phyloP scores from a whole-genome alignment of 1,140 invertebrate genomes.

The Drosophila saltans region DNA sequence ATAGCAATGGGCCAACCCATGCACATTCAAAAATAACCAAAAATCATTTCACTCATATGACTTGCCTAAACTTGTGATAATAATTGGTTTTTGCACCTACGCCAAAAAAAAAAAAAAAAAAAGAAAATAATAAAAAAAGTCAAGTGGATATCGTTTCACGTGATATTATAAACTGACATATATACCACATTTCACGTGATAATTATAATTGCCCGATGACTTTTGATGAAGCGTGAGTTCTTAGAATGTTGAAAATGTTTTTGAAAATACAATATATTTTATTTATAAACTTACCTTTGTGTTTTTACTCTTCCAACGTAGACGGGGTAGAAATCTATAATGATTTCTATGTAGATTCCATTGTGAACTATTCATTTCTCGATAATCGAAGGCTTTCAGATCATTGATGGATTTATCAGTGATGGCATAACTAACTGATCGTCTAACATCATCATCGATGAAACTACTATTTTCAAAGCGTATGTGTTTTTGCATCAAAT shows the following conservation, averaged over 20 bases:
- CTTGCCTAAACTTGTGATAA: constrained; percentile 12
- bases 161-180: not conserved
- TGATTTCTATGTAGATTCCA: not conserved
- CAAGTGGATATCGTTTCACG: constrained; percentile 1
- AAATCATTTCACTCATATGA: not conserved
- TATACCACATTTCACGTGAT: not conserved
- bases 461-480: not conserved
- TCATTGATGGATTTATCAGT: not conserved
- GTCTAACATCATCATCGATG: not conserved
- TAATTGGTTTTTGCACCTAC: constrained; percentile 11
- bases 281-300: not conserved
- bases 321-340: not conserved
- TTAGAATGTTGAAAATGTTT: no score
- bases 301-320: not conserved
- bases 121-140: not conserved
- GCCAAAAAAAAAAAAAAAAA: constrained; percentile 8
- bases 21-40: not conserved
- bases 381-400: not conserved
- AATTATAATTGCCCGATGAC: not conserved
- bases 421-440: not conserved
- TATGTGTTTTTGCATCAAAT: not conserved
- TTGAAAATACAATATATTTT: no score
- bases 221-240: no score
- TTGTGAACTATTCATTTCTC: not conserved
- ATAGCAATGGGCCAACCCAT: not conserved